Conservation (phyloP, 2,797 vertebrate species). For the Galaxias olidus region DNA sequence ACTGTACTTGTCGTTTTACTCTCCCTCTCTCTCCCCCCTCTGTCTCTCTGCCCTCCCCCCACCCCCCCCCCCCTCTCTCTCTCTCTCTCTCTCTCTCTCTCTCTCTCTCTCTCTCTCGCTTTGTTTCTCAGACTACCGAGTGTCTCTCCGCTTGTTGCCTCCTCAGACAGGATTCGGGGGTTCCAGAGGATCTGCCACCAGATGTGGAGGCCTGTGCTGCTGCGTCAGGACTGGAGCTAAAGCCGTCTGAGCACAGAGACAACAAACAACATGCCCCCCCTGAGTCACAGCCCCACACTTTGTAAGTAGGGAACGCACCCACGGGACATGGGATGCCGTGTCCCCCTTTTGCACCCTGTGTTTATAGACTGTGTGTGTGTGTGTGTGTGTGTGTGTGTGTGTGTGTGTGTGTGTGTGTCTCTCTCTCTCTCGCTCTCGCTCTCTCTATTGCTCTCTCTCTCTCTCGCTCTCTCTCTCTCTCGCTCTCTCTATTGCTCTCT, state of each 20-base stretch:
- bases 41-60: neutral
- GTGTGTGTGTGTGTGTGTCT: conserved; percentile 8
- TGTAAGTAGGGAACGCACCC: neutral
- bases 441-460: conserved; percentile 9
- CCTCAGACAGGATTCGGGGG: conserved; percentile 17
- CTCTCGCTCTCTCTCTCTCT: neutral
- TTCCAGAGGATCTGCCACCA: conserved; percentile 34
- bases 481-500: conserved; percentile 2
- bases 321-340: neutral
- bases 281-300: neutral
- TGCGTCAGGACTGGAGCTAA: conserved; percentile 14
- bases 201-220: conserved; percentile 37
- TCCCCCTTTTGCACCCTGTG: neutral
- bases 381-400: conserved; percentile 4
- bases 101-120: neutral
- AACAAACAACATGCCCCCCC: conserved; percentile 11
- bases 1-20: neutral
- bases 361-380: neutral
- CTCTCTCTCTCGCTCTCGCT: conserved; percentile 11
- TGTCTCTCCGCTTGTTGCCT: neutral
- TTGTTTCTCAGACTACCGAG: conserved; percentile 17
- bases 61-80: neutral
- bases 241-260: neutral
- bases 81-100: neutral
- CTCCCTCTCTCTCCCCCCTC: neutral